Evolutionary conservation across 2,797 vertebrate species (phyloP), one percentile per base, ranked within the genome.

Genomic region (Lagorchestes hirsutus): DNA sequence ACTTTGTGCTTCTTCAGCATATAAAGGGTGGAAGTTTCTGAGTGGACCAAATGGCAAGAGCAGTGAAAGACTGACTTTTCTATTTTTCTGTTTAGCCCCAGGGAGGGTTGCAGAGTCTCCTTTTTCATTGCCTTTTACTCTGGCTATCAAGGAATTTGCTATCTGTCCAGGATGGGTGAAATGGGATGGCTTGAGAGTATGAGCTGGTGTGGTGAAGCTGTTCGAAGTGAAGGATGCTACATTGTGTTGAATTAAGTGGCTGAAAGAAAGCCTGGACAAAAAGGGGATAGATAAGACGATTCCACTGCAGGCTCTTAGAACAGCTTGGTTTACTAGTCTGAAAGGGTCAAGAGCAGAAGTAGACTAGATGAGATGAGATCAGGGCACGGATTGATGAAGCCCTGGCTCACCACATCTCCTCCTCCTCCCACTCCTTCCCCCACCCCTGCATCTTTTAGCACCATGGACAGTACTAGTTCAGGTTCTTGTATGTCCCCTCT

Each of bases 101-200:
- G 74, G 58, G 16, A 93, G 11, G 40, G 12, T 74, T 12, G 52
- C 29, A 87, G 40, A 31, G 55, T 57, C 8, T 46, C 29, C 31
- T 92, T 55, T 55, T 87, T 62, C 10, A 54, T 90, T 40, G 3
- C 54, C 46, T 57, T 46, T 87, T n/a, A 40, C 46, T 22, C 28
- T 92, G 92, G 55, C 54, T 93, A 55, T 91, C 90, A n/a, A 91
- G 6, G 22, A 10, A 34, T 59, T 58, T 93, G 55, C 34, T 93
- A 87, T 94, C 74, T 92, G 50, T 34, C 14, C 52, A 92, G 90
- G 82, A 94, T n/a, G 56, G 31, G 50, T 95, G 93, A 62, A 82
- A 56, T n/a, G 91, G 31, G 13, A 55, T 82, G 59, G 14, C 28
- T 92, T 87, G 74, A 87, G 74, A 50, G 18, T 0, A 5, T n/a